Evolutionary conservation across 2,797 vertebrate species (phyloP), one percentile per base, ranked within the genome.

Genomic region (Syndactyla subalaris): DNA sequence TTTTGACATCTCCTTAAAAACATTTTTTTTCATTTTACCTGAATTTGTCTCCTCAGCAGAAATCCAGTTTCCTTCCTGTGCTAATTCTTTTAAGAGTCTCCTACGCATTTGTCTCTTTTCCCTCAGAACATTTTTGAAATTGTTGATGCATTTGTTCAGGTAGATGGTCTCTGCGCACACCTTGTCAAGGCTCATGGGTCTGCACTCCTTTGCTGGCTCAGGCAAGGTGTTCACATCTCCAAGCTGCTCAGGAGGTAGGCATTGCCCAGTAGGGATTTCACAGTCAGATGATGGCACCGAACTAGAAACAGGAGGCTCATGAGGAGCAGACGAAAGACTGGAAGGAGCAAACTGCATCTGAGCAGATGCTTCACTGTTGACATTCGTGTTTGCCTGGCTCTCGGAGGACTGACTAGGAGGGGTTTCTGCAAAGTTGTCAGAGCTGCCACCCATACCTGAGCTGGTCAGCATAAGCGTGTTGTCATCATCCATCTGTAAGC

Each of bases 81-180:
- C 98, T 95, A 98, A 96, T 90, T 98, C 98, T 92, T 97, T 98
- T 92, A 99, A 98, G 95, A 99, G 97, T 89, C 98, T 98, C 73
- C 98, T 98, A 74, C 98, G 98, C 87, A 97, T 98, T 96, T 98
- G 98, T 93, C 98, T 99, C 97, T 98, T 99, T 96, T 99, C 99
- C 96, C 96, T 98, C 92, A 99, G 98, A 88, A 99, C 98, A n/a
- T 98, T 98, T 93, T 99, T 98, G 97, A 99, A 99, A 96, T 99
- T 99, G 93, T 98, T 99, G 91, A 99, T 99, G 91, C 99, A 99
- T 55, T 98, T 99, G 97, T 98, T 98, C 95, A 97, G 97, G 95
- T 99, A 99, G 96, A 98, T 98, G 34, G 98, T 98, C 95, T 99
- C 98, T 29, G 97, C 96, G 43, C 98, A 98, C 57, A 98, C 97